A percentile compares a stretch with the other conserved stretches of the same genome.
Evolutionary conservation across 2,888 invertebrate genomes (phyloP).

Genomic region (Drosophila suboccidentalis): DNA sequence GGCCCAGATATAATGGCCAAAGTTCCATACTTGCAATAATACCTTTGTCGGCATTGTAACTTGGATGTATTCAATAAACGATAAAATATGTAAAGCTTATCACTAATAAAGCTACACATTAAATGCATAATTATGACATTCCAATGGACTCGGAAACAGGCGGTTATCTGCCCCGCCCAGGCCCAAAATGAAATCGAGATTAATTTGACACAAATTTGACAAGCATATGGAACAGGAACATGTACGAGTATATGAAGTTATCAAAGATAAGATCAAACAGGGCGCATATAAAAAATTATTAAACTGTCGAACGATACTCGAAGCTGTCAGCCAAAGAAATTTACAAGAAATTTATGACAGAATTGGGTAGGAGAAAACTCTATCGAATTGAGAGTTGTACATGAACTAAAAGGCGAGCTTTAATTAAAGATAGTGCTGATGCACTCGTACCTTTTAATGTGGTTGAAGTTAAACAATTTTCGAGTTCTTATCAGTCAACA

Average conservation of each 20-base stretch:
- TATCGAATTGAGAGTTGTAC: constrained; percentile 26
- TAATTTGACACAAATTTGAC: constrained; percentile 78
- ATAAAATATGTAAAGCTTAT: constrained; percentile 30
- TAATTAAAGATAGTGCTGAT: constrained; percentile 49
- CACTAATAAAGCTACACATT: constrained; percentile 34
- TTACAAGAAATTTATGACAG: constrained; percentile 50
- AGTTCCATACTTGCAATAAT: background rate
- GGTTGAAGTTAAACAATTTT: constrained; percentile 40
- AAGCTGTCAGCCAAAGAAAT: constrained; percentile 54
- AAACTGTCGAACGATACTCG: constrained; percentile 71
- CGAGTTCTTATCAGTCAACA: constrained; percentile 61
- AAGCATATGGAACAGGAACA: constrained; percentile 52
- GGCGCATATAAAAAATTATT: constrained; percentile 64
- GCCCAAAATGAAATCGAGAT: constrained; percentile 33
- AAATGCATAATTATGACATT: constrained; percentile 34
- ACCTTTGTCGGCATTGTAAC: constrained; percentile 7
- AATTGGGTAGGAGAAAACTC: constrained; percentile 19
- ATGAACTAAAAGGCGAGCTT: constrained; percentile 20
- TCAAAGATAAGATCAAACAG: constrained; percentile 52
- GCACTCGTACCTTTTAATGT: constrained; percentile 12
- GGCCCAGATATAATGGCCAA: background rate
- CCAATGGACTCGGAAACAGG: background rate
- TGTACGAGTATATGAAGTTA: constrained; percentile 5
- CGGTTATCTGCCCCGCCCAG: constrained; percentile 20
- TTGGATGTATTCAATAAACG: constrained; percentile 16